These are phyloP conservation scores for Chrysogorgia sp. DNA, from an alignment of 92 coral and sea anemone species.

Conservation along the genomic window DNA sequence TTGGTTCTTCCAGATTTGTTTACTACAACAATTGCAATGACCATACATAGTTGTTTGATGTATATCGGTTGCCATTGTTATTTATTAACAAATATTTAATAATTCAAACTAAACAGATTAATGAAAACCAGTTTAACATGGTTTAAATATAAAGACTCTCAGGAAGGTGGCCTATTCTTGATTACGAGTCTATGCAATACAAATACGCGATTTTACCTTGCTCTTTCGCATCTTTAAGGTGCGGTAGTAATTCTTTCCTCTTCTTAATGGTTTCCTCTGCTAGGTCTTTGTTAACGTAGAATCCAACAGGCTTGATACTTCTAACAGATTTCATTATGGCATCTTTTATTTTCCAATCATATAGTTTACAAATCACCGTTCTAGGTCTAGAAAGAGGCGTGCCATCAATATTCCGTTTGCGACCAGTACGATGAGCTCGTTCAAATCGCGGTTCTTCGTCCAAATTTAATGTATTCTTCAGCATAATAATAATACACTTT, in stretches of 20 bases:
- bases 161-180: conserved; percentile 1
- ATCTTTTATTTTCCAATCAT: conserved; percentile 52
- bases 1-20: not conserved
- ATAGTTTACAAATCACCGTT: conserved; percentile 54
- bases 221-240: conserved; percentile 4
- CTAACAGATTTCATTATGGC: conserved; percentile 32
- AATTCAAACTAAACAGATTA: not conserved
- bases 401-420: conserved; percentile 23
- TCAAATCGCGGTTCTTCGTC: conserved; percentile 19
- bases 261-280: conserved; percentile 31
- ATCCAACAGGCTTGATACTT: conserved; percentile 41
- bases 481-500: too few relatives aligned
- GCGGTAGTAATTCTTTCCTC: conserved; percentile 19
- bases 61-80: not conserved
- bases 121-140: not conserved
- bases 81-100: not conserved
- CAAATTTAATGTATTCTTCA: conserved; percentile 8
- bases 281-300: conserved; percentile 43
- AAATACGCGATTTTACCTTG: conserved; percentile 39
- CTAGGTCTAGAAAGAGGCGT: conserved; percentile 19
- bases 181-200: conserved; percentile 5
- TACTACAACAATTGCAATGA: not conserved
- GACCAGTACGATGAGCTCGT: conserved; percentile 30
- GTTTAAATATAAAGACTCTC: not conserved
- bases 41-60: not conserved